A percentile compares a stretch with the other conserved stretches of the same genome.
These are phyloP conservation scores for Leistus spinibarbis DNA, from an alignment of 2,888 invertebrate species.

Conservation along the genomic window DNA sequence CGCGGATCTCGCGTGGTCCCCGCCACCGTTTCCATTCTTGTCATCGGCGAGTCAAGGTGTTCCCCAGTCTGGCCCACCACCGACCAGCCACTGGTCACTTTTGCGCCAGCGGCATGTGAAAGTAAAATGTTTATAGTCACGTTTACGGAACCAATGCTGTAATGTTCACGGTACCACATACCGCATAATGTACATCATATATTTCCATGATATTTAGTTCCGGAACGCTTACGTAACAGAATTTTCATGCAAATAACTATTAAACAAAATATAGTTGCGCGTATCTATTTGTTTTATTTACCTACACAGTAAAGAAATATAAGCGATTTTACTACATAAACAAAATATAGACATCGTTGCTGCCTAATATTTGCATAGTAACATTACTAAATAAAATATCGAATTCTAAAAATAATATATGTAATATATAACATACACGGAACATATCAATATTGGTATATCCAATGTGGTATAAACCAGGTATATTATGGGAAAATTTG, in stretches of 20 bases:
- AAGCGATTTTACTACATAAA: no score
- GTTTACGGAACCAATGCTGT: conserved; percentile 8
- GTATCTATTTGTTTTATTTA: neutral
- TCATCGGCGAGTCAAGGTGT: conserved; percentile 10
- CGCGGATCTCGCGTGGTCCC: neutral
- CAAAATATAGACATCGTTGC: no score
- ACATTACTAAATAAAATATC: no score
- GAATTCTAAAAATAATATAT: no score
- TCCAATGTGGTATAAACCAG: no score
- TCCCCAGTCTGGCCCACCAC: conserved; percentile 6
- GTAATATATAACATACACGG: no score
- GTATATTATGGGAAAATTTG: no score
- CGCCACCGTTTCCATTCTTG: neutral
- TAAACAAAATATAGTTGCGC: neutral
- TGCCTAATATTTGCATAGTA: no score
- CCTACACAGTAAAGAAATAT: no score
- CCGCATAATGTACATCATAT: neutral
- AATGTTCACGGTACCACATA: neutral
- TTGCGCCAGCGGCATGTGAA: neutral
- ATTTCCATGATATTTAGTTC: neutral
- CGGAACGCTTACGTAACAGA: neutral
- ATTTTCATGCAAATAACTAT: neutral
- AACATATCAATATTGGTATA: no score
- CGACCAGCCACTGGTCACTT: neutral
- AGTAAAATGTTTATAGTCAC: neutral